phyloP scores from a whole-genome alignment of 2,888 invertebrate species.

The Pseudanteris insignis region DNA sequence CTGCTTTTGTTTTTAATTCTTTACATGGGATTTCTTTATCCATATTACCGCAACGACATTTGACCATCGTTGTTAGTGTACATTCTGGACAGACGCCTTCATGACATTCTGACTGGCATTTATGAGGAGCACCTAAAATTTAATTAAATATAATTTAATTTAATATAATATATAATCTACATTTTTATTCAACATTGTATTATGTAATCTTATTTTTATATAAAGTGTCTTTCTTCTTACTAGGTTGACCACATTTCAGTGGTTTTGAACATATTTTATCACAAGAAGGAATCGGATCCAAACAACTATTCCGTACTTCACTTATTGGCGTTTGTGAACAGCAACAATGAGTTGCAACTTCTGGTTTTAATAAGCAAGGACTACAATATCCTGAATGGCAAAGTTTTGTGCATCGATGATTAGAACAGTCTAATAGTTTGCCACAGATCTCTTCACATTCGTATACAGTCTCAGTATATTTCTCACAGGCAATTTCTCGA shows the following conservation, averaged over 20 bases:
- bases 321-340: slow-evolving; percentile 76
- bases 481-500: slow-evolving; percentile 73
- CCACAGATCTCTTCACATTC: slow-evolving; percentile 74
- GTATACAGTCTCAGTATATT: slow-evolving; percentile 68
- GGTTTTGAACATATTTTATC: slow-evolving; percentile 70
- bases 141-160: background rate
- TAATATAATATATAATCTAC: background rate
- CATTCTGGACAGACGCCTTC: slow-evolving; percentile 82
- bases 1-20: slow-evolving; percentile 75
- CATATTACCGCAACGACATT: slow-evolving; percentile 87
- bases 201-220: too few species aligned
- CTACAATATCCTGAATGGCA: slow-evolving; percentile 79
- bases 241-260: slow-evolving; percentile 65
- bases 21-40: slow-evolving; percentile 82
- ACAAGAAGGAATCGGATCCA: slow-evolving; percentile 86
- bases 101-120: slow-evolving; percentile 76
- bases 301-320: slow-evolving; percentile 74
- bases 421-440: slow-evolving; percentile 72
- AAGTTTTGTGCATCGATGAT: slow-evolving; percentile 75
- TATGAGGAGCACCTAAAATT: slow-evolving; percentile 71
- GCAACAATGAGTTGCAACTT: slow-evolving; percentile 75
- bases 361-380: slow-evolving; percentile 73
- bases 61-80: slow-evolving; percentile 76
- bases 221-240: slow-evolving; percentile 51
- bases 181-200: slow-evolving; percentile 4